These are phyloP conservation scores for Synergus japonicus DNA, from an alignment of 2,888 invertebrate species.

Conservation along the genomic window DNA sequence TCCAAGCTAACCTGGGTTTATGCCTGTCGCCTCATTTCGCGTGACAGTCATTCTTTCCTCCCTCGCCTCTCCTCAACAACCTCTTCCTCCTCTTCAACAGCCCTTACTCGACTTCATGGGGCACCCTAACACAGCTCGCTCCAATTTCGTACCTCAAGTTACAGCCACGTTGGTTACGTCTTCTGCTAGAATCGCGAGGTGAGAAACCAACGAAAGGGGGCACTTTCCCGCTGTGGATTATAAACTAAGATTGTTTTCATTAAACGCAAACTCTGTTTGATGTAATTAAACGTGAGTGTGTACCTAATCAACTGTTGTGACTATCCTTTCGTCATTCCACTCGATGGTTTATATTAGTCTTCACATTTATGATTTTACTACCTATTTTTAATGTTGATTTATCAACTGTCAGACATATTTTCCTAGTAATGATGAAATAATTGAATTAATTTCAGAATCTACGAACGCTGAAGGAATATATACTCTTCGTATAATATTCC, in stretches of 20 bases:
- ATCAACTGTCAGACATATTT: not conserved
- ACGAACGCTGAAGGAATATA: no score
- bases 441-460: not conserved
- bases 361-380: slow-evolving; percentile 21
- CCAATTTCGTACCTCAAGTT: slow-evolving; percentile 56
- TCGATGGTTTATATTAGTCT: slow-evolving; percentile 19
- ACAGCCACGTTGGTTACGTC: slow-evolving; percentile 54
- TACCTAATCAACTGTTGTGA: slow-evolving; percentile 54
- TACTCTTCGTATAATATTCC: no score
- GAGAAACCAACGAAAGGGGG: slow-evolving; percentile 52
- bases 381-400: not conserved
- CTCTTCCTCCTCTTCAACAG: slow-evolving; percentile 55
- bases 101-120: slow-evolving; percentile 57
- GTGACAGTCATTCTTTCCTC: slow-evolving; percentile 66
- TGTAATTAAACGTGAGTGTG: slow-evolving; percentile 43
- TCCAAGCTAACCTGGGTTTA: slow-evolving; percentile 44
- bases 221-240: slow-evolving; percentile 66
- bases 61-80: slow-evolving; percentile 49
- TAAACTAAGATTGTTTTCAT: slow-evolving; percentile 74
- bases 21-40: slow-evolving; percentile 67
- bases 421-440: not conserved
- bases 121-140: slow-evolving; percentile 56
- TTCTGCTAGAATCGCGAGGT: slow-evolving; percentile 53
- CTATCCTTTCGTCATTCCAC: slow-evolving; percentile 21
- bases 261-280: slow-evolving; percentile 56